Evolutionary conservation across 1,140 invertebrate species (phyloP), one percentile per base, ranked within the genome.

Genomic region (Drosophila novamexicana): DNA sequence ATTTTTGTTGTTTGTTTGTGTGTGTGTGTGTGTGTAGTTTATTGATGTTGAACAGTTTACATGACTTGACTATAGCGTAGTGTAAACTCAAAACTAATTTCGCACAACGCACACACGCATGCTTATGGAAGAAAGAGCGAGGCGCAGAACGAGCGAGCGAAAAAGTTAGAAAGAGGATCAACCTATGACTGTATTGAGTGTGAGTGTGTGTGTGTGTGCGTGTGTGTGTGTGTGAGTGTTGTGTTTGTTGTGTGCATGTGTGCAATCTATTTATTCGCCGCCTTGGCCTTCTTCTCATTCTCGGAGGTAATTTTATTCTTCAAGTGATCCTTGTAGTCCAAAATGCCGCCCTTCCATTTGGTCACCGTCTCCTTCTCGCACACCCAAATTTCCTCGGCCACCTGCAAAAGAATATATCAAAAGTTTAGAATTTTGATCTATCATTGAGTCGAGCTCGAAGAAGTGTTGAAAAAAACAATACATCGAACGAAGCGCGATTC

Each of bases 331-430:
- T 99, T 99, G 94, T 99, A 99, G 50, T 96, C 95, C 77, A 98
- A 95, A 93, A 99, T 99, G 79, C 97, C 97, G 29, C 98, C 97
- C 72, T 97, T 95, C 98, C 99, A 99, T 93, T 99, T 99, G 2
- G 98, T 99, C 10, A 99, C 96, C 7, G 96, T 97, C 79, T 96
- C 96, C 79, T 99, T 97, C 92, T 99, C 98, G 93, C 99, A 99
- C 14, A 99, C 96, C 98, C 98, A 99, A 93, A 99, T 99, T 93
- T 99, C 98, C 93, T 99, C 96, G 16, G 98, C 98, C 29, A 99
- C 98, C 98, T 99, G 57, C 32, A 47, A 7, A 53, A 6, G 63
- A 67, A 29, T 2, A 0, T 5, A 29, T 29, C 22, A 29, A 29
- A 4, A 29, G 22, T 29, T 29, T 29, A 29, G 4, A 29, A 29